Evolutionary conservation across 2,113 vertebrate genomes (phyloP).

Genomic region (Cyanocitta stelleri): DNA sequence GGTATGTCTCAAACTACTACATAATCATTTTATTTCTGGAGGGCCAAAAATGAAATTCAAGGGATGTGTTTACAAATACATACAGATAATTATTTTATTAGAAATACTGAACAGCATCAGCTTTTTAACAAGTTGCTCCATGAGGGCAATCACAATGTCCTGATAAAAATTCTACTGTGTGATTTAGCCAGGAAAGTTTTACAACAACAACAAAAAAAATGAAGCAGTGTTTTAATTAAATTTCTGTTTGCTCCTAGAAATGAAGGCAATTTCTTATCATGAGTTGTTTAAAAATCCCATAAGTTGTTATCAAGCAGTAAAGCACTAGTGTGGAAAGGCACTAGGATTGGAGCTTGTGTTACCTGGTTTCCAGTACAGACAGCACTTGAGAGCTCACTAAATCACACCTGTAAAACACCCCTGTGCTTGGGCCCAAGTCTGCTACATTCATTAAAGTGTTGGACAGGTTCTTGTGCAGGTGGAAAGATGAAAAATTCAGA

Average conservation of each 20-base stretch:
- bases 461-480: not conserved
- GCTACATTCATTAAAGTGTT: not conserved
- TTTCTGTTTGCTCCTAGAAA: not conserved
- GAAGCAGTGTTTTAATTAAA: not conserved
- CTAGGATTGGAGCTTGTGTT: not conserved
- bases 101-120: not conserved
- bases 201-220: not conserved
- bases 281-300: not conserved
- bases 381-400: not conserved
- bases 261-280: not conserved
- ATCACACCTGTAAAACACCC: not conserved
- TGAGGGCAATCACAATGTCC: not conserved
- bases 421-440: not conserved
- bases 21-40: not conserved
- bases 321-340: conserved; percentile 41
- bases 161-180: not conserved
- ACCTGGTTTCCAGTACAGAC: not conserved
- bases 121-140: not conserved
- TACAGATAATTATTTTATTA: not conserved
- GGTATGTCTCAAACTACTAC: not conserved
- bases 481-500: not conserved
- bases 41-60: not conserved
- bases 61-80: not conserved
- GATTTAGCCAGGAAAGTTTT: not conserved
- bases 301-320: not conserved